Percentiles rank a stretch among this genome's conserved stretches.
phyloP scores from a whole-genome alignment of 1,140 invertebrate species.

The Calliphora vicina region DNA sequence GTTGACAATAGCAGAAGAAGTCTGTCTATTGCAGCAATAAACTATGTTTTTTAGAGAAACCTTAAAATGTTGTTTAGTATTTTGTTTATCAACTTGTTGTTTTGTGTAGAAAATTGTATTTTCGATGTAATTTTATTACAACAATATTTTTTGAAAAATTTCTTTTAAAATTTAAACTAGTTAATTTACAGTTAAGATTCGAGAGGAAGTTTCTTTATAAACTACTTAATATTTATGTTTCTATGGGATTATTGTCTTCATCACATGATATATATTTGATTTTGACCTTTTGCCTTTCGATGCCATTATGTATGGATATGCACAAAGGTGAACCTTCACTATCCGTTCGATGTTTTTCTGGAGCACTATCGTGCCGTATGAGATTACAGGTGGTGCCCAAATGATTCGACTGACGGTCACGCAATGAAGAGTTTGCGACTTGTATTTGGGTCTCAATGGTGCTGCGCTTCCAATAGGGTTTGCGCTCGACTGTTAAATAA shows the following conservation, averaged over 20 bases:
- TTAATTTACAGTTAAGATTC: background rate
- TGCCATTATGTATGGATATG: constrained; percentile 52
- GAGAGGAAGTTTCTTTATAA: background rate
- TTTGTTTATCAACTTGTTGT: no score
- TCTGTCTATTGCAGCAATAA: no score
- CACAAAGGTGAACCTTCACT: constrained; percentile 55
- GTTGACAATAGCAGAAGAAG: no score
- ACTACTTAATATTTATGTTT: constrained; percentile 22
- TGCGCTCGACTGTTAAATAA: constrained; percentile 48
- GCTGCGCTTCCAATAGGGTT: constrained; percentile 59
- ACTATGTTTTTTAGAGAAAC: no score
- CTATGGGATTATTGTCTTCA: constrained; percentile 60
- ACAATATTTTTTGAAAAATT: background rate
- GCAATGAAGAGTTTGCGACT: constrained; percentile 44
- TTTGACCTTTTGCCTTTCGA: constrained; percentile 52
- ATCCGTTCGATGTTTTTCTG: constrained; percentile 45
- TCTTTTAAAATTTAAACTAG: background rate
- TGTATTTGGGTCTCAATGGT: constrained; percentile 61
- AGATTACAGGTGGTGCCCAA: background rate
- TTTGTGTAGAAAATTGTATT: no score
- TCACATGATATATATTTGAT: constrained; percentile 61
- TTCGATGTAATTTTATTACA: background rate
- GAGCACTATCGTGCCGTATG: background rate
- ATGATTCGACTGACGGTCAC: constrained; percentile 42
- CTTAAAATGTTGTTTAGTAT: no score